Base-by-base conservation (phyloP, 2,797 vertebrate species). In the Zenarchopterus dispar region DNA sequence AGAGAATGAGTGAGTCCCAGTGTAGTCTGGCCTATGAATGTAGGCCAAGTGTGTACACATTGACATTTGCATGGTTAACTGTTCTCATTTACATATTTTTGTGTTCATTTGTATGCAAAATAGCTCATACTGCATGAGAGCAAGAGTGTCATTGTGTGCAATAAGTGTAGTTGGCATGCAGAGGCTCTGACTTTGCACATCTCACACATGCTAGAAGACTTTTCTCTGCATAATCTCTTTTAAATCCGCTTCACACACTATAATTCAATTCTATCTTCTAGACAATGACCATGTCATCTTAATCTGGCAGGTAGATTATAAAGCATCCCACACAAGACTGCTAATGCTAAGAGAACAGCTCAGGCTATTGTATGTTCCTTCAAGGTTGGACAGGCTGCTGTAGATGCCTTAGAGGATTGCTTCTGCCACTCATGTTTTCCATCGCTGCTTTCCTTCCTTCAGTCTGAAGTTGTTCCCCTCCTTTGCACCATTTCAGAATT, bases 231-330 rank as follows among this genome's bases (percentile, higher is more conserved):
- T 92, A 91, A 93, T 93, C 90, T 90, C 84, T 88, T 92, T 92
- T 91, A 89, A 90, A 90, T 65, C 88, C 82, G 83, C 84, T 91
- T 92, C 89, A 92, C 89, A 91, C 87, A 79, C 81, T 62, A 88
- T 92, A 91, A 91, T 91, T 92, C 86, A 92, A 92, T 92, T 91
- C 88, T 89, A 88, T 86, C 80, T 87, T 89, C 82, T 80, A 91
- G 91, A 92, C 90, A 92, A 92, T 92, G 89, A 89, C 90, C 89
- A 90, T 90, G 89, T 91, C 92, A 91, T 92, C 91, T 92, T 91
- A 91, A 91, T 93, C 90, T 92, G 88, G 87, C 91, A 93, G 91
- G 91, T 91, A 92, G 90, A 92, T 93, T 91, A 91, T 89, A 78
- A 88, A 82, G 87, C 89, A 89, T 87, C 86, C 85, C 84, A 89